These are phyloP conservation scores for Aphaenogaster ashmeadi DNA, from an alignment of 1,140 invertebrate genomes.

Conservation along the genomic window DNA sequence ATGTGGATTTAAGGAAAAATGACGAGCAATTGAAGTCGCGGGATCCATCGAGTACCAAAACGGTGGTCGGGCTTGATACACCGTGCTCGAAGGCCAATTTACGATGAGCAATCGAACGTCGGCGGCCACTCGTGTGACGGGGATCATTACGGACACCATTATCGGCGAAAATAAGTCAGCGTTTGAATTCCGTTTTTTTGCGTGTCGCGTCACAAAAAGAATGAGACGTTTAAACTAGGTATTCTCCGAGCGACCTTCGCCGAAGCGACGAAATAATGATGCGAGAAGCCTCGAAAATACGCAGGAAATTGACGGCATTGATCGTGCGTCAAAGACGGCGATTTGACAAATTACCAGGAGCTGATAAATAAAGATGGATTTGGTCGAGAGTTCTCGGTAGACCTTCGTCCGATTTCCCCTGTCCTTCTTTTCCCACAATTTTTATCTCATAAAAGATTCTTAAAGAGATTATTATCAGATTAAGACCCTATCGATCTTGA, in stretches of 20 bases:
- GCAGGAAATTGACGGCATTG: constrained; percentile 4
- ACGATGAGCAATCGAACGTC: background rate
- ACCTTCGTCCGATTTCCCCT: background rate
- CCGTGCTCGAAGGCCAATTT: constrained; percentile 1
- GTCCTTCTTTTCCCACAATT: background rate
- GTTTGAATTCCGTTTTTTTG: constrained; percentile 36
- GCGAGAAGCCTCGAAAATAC: constrained; percentile 12
- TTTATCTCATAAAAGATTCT: background rate
- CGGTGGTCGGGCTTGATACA: too few relatives aligned
- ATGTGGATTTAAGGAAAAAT: background rate
- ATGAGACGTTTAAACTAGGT: constrained; percentile 33
- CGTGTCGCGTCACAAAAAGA: background rate
- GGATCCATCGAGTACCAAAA: background rate
- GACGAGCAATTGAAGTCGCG: background rate
- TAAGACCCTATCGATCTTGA: background rate
- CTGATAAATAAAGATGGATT: constrained; percentile 23
- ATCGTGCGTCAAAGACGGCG: background rate
- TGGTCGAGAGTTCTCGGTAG: background rate
- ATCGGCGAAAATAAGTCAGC: constrained; percentile 36
- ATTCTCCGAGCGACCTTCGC: constrained; percentile 3
- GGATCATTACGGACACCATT: constrained; percentile 29
- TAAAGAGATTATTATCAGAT: constrained; percentile 13
- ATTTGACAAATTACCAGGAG: constrained; percentile 4
- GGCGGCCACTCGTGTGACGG: background rate
- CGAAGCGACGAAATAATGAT: constrained; percentile 23